phyloP scores from a whole-genome alignment of 2,888 invertebrate species.

The Pyrrhia umbra region DNA sequence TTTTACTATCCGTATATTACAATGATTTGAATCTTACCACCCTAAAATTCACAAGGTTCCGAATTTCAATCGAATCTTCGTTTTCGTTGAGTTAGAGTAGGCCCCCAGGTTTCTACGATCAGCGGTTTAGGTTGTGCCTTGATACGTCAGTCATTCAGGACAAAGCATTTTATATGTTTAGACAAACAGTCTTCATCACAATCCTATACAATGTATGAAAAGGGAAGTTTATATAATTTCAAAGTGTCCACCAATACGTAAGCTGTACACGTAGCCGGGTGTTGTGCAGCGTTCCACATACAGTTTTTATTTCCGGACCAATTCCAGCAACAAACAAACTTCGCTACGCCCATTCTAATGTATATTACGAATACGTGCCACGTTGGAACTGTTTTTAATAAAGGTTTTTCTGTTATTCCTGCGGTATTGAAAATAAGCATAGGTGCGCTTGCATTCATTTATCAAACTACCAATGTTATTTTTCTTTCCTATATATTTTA shows the following conservation, averaged over 20 bases:
- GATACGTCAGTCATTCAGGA: too few relatives aligned
- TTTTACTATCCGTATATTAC: too few relatives aligned
- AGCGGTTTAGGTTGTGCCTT: too few relatives aligned
- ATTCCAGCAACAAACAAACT: slow-evolving; percentile 72
- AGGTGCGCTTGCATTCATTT: neutral
- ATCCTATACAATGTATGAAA: slow-evolving; percentile 27
- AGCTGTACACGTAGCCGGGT: slow-evolving; percentile 74
- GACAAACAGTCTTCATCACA: neutral
- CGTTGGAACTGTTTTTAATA: slow-evolving; percentile 44
- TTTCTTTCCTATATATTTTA: too few relatives aligned
- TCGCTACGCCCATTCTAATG: slow-evolving; percentile 61
- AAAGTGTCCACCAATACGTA: slow-evolving; percentile 65
- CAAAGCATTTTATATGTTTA: too few relatives aligned
- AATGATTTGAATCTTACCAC: too few relatives aligned
- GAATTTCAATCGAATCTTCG: too few relatives aligned
- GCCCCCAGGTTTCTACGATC: too few relatives aligned
- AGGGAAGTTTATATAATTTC: slow-evolving; percentile 37
- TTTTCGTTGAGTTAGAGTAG: too few relatives aligned
- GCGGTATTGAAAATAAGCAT: slow-evolving; percentile 15
- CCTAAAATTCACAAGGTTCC: too few relatives aligned
- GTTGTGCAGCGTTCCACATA: slow-evolving; percentile 75
- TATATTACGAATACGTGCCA: slow-evolving; percentile 60
- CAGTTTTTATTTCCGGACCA: slow-evolving; percentile 78
- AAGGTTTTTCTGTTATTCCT: slow-evolving; percentile 38
- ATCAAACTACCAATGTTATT: too few relatives aligned